phyloP scores from a whole-genome alignment of 2,113 vertebrate genomes.

The Clarias magur region DNA sequence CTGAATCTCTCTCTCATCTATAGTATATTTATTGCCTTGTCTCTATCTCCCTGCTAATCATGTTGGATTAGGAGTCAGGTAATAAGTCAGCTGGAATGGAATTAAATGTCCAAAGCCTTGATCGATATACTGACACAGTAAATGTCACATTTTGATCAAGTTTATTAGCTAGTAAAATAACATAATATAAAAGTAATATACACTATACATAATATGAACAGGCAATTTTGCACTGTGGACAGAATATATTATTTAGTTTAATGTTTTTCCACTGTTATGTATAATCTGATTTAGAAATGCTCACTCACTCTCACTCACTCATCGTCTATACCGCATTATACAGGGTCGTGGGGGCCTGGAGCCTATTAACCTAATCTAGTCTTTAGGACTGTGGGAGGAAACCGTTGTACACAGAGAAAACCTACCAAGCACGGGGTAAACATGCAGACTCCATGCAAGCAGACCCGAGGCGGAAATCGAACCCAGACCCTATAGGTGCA shows the following conservation, averaged over 20 bases:
- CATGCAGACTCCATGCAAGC: too few species aligned
- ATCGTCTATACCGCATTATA: too few species aligned
- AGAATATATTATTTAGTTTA: not conserved
- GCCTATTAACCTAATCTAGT: too few species aligned
- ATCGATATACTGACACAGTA: not conserved
- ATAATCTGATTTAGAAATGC: not conserved
- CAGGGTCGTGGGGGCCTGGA: too few species aligned
- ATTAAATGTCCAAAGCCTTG: not conserved
- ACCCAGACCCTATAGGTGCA: too few species aligned
- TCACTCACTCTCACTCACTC: too few species aligned
- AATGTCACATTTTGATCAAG: not conserved
- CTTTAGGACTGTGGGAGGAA: too few species aligned
- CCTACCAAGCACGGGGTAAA: too few species aligned
- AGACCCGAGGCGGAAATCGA: too few species aligned
- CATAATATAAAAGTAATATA: not conserved
- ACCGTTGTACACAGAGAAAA: too few species aligned
- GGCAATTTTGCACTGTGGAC: not conserved
- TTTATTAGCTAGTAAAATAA: not conserved
- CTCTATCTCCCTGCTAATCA: not conserved
- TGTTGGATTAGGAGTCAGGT: not conserved
- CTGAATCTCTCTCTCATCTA: too few species aligned
- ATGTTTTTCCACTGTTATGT: not conserved
- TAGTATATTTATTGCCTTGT: not conserved
- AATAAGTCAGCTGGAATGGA: not conserved
- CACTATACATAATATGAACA: too few species aligned